A percentile compares a stretch with the other conserved stretches of the same genome.
These are phyloP conservation scores for Ispidina lecontei DNA, from an alignment of 2,797 vertebrate species.

Conservation along the genomic window DNA sequence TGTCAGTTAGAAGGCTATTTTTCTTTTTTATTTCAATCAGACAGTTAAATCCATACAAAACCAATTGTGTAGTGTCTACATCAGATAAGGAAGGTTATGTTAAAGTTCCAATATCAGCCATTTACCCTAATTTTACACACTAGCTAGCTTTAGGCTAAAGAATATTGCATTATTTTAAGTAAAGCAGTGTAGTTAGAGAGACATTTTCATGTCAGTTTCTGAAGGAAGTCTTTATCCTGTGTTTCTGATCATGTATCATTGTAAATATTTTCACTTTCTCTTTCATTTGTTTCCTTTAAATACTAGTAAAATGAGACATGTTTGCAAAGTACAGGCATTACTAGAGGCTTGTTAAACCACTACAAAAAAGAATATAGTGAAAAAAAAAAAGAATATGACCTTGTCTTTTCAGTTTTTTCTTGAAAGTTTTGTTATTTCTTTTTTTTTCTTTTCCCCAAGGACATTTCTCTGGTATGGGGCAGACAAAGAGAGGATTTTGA, in stretches of 20 bases:
- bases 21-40: neutral
- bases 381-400: neutral
- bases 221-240: neutral
- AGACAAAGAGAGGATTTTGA: neutral
- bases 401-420: neutral
- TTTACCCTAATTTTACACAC: neutral
- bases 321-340: neutral
- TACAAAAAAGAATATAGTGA: neutral
- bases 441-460: neutral
- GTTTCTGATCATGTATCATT: neutral
- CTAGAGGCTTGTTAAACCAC: neutral
- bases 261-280: conserved; percentile 4
- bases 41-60: neutral
- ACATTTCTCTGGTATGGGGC: neutral
- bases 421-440: neutral
- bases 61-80: neutral
- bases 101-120: neutral
- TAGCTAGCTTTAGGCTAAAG: neutral
- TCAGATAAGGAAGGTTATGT: neutral
- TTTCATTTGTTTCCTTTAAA: neutral
- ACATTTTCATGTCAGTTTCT: neutral
- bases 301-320: neutral
- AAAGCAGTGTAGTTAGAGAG: neutral
- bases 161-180: neutral
- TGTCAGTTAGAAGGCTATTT: neutral